Conservation (phyloP, 2,113 vertebrate genomes). For the Antigone vipio region DNA sequence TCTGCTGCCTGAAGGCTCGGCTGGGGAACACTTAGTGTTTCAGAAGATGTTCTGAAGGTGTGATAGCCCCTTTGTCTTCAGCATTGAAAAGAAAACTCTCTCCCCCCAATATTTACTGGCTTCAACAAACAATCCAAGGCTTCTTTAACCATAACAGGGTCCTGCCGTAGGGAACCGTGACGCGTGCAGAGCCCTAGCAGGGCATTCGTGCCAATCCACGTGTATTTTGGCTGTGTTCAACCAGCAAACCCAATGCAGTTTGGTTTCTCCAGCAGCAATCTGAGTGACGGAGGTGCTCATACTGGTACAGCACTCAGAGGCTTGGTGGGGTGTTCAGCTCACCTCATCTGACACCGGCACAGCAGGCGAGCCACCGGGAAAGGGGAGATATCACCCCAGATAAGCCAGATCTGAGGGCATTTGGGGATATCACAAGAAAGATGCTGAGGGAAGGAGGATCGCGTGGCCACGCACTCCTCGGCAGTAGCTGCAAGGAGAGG, state of each 20-base stretch:
- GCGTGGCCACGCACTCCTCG: rapidly evolving
- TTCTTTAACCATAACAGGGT: background rate
- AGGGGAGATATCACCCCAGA: background rate
- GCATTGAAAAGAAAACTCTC: background rate
- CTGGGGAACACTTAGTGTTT: background rate
- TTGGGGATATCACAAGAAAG: too few relatives aligned
- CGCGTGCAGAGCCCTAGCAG: background rate
- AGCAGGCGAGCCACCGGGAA: background rate
- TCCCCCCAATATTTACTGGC: background rate
- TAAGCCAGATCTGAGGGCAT: too few relatives aligned
- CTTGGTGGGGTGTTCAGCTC: background rate
- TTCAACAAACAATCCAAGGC: background rate
- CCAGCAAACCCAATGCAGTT: background rate
- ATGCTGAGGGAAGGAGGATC: background rate
- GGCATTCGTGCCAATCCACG: rapidly evolving
- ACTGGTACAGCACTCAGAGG: background rate
- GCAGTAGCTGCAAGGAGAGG: background rate
- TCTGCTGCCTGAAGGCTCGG: background rate
- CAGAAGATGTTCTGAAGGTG: background rate
- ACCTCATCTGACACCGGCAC: rapidly evolving
- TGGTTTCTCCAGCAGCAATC: background rate
- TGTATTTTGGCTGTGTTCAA: background rate
- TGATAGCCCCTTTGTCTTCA: background rate
- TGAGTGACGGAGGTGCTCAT: background rate
- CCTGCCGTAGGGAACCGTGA: background rate